These are phyloP conservation scores for Trissolcus japonicus DNA, from an alignment of 2,888 invertebrate species.

Conservation along the genomic window DNA sequence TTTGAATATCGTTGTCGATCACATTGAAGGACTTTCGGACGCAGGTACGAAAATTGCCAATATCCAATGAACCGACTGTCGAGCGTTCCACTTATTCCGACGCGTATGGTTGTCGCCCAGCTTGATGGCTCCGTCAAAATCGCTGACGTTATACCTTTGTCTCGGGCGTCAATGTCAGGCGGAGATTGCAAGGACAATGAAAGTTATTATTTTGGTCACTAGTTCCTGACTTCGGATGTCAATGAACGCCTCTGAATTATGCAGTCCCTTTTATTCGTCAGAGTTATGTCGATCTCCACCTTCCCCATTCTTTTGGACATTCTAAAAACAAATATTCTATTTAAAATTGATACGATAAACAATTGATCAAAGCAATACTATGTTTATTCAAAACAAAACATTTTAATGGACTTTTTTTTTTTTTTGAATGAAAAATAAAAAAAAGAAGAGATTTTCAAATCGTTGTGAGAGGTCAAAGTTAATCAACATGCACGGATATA, in stretches of 20 bases:
- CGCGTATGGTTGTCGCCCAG: constrained; percentile 59
- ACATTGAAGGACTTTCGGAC: constrained; percentile 30
- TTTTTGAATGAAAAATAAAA: not conserved
- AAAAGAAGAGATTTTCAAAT: constrained; percentile 32
- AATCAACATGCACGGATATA: constrained; percentile 60
- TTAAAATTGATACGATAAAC: constrained; percentile 11
- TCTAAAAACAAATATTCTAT: too few species aligned
- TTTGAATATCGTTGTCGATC: constrained; percentile 48
- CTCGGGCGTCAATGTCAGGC: constrained; percentile 58
- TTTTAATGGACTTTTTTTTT: not conserved
- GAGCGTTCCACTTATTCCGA: constrained; percentile 66
- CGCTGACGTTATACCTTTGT: constrained; percentile 68
- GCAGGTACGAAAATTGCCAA: constrained; percentile 63
- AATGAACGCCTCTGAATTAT: constrained; percentile 35
- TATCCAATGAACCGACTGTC: constrained; percentile 68
- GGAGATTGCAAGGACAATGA: constrained; percentile 52
- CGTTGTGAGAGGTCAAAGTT: constrained; percentile 50
- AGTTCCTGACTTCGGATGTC: constrained; percentile 40
- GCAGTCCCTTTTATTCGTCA: constrained; percentile 6
- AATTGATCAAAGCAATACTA: too few species aligned
- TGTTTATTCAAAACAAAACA: too few species aligned
- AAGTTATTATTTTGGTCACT: constrained; percentile 56
- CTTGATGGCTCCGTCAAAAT: constrained; percentile 64
- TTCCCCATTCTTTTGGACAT: constrained; percentile 16
- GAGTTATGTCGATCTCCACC: not conserved